Evolutionary conservation across 1,140 invertebrate species (phyloP).

Genomic region (Eumaeus atala): DNA sequence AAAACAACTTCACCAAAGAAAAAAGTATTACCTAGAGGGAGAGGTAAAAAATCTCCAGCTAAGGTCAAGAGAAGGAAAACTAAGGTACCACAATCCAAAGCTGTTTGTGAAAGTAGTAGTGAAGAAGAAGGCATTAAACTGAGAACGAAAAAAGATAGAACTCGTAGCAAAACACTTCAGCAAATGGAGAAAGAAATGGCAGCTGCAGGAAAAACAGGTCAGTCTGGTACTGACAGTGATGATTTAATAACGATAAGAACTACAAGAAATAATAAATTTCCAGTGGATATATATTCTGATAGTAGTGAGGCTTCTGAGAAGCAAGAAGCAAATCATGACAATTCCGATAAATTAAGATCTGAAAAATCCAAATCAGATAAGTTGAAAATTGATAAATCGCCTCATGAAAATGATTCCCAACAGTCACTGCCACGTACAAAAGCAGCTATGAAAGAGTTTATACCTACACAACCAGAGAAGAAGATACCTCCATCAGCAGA

Average conservation of each 20-base stretch:
- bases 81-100: constrained; percentile 59
- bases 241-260: constrained; percentile 79
- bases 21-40: constrained; percentile 61
- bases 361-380: constrained; percentile 61
- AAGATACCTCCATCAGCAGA: constrained; percentile 50
- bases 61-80: constrained; percentile 64
- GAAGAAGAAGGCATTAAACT: constrained; percentile 74
- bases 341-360: constrained; percentile 33
- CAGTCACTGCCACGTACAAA: constrained; percentile 83
- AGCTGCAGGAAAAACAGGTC: constrained; percentile 61
- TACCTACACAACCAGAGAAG: constrained; percentile 62
- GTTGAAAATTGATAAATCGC: constrained; percentile 71
- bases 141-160: constrained; percentile 69
- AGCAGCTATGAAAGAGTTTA: constrained; percentile 88
- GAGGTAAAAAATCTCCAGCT: constrained; percentile 54
- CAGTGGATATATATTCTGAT: constrained; percentile 83
- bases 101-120: constrained; percentile 75
- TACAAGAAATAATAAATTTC: constrained; percentile 67
- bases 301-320: constrained; percentile 75
- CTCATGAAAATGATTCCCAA: constrained; percentile 79
- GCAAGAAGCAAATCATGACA: constrained; percentile 31
- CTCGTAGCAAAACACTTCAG: constrained; percentile 75
- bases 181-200: constrained; percentile 83
- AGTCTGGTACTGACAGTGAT: constrained; percentile 83
- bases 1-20: constrained; percentile 54